phyloP scores from a whole-genome alignment of 2,888 invertebrate species.

The Erebia ligea region DNA sequence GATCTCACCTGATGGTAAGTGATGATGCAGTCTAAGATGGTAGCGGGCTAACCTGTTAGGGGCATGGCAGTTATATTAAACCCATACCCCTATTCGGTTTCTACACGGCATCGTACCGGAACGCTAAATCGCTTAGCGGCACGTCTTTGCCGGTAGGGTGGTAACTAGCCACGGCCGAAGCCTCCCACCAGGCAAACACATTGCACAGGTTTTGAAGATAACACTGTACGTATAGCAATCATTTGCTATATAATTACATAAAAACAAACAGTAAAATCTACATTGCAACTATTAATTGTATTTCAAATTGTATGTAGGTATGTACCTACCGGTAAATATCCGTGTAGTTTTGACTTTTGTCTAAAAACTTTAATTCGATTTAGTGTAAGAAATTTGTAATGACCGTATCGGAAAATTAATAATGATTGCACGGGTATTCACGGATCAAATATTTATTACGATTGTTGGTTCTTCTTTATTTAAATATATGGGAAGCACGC shows the following conservation, averaged over 20 bases:
- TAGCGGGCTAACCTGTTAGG: too few relatives aligned
- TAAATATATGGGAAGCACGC: slow-evolving; percentile 56
- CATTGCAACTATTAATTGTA: slow-evolving; percentile 32
- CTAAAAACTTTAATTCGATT: slow-evolving; percentile 49
- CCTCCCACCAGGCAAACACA: too few relatives aligned
- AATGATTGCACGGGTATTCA: slow-evolving; percentile 46
- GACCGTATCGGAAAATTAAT: slow-evolving; percentile 68
- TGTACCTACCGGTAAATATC: slow-evolving; percentile 56
- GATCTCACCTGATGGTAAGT: too few relatives aligned
- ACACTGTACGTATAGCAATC: slow-evolving; percentile 21
- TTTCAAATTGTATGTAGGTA: slow-evolving; percentile 53
- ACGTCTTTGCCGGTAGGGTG: too few relatives aligned
- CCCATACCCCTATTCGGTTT: too few relatives aligned
- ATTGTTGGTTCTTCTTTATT: slow-evolving; percentile 52
- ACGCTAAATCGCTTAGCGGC: too few relatives aligned
- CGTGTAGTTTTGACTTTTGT: slow-evolving; percentile 36
- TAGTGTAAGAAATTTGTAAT: slow-evolving; percentile 65
- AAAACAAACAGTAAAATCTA: slow-evolving; percentile 36
- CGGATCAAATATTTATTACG: slow-evolving; percentile 56
- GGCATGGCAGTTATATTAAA: too few relatives aligned
- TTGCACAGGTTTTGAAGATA: slow-evolving; percentile 7
- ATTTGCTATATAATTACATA: too few relatives aligned
- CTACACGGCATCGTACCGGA: too few relatives aligned
- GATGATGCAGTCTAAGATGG: too few relatives aligned
- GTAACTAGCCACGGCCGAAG: too few relatives aligned